Conservation (phyloP, 2,113 vertebrate genomes). For the Anguilla japonica region DNA sequence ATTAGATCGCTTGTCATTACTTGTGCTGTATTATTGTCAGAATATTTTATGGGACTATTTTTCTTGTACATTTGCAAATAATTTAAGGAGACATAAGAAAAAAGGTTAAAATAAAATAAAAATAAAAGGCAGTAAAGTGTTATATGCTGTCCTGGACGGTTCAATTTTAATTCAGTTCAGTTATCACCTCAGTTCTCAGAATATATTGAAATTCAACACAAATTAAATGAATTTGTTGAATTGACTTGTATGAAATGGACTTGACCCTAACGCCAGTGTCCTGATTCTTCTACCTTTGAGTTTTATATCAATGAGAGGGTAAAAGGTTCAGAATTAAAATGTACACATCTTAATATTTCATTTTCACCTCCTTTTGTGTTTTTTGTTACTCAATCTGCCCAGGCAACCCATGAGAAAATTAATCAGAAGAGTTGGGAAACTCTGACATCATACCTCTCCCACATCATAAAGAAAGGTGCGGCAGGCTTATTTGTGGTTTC, state of each 20-base stretch:
- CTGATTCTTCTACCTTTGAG: not conserved
- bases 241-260: no score
- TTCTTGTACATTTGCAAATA: no score
- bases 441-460: slow-evolving; percentile 8
- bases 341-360: not conserved
- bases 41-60: not conserved
- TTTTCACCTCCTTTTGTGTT: not conserved
- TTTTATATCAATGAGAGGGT: not conserved
- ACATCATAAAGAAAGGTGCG: slow-evolving; percentile 18
- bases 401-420: not conserved
- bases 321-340: not conserved
- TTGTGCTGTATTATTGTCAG: not conserved
- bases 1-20: not conserved
- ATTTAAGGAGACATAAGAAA: no score
- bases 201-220: no score
- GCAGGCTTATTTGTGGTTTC: no score
- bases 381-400: not conserved
- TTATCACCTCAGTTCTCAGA: no score
- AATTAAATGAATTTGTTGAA: no score
- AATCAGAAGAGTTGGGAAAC: slow-evolving; percentile 3
- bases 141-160: no score
- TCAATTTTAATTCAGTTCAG: no score
- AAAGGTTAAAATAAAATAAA: no score
- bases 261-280: no score
- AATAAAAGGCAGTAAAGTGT: no score